phyloP scores from a whole-genome alignment of 2,888 invertebrate genomes.

The Gonocerus acuteangulatus region DNA sequence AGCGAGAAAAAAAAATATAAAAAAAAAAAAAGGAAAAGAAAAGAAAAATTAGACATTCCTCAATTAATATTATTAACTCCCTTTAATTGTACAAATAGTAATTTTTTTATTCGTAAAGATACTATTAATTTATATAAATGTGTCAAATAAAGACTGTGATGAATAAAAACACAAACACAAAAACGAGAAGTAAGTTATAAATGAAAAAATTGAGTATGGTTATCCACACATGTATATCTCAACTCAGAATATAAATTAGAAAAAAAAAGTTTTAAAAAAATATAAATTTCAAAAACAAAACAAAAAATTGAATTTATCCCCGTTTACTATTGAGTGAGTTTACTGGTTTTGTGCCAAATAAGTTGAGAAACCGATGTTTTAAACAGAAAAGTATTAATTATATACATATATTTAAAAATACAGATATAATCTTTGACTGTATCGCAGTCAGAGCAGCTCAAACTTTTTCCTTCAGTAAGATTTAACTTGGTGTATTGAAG shows the following conservation, averaged over 20 bases:
- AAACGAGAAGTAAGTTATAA: not conserved
- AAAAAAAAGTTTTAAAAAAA: too few species aligned
- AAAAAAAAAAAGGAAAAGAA: too few species aligned
- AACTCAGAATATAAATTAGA: too few species aligned
- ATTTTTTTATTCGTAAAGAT: constrained; percentile 4
- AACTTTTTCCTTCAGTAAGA: constrained; percentile 30
- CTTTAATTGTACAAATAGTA: constrained; percentile 16
- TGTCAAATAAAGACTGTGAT: constrained; percentile 30
- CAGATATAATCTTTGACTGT: constrained; percentile 10
- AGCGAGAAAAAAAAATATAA: too few species aligned
- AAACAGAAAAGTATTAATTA: too few species aligned
- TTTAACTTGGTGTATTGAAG: constrained; percentile 30
- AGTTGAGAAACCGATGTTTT: too few species aligned
- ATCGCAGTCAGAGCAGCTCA: constrained; percentile 30
- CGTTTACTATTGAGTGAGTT: too few species aligned
- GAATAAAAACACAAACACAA: constrained; percentile 1
- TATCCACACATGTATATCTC: too few species aligned
- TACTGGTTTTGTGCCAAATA: too few species aligned
- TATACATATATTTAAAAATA: constrained; percentile 1
- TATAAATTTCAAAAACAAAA: too few species aligned
- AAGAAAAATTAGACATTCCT: constrained; percentile 12
- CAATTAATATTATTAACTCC: constrained; percentile 9
- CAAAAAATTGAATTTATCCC: too few species aligned
- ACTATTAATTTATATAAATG: constrained; percentile 19
- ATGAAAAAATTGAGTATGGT: too few species aligned